A percentile compares a stretch with the other conserved stretches of the same genome.
These are phyloP conservation scores for Idaea straminata DNA, from an alignment of 2,888 invertebrate species.

Conservation along the genomic window DNA sequence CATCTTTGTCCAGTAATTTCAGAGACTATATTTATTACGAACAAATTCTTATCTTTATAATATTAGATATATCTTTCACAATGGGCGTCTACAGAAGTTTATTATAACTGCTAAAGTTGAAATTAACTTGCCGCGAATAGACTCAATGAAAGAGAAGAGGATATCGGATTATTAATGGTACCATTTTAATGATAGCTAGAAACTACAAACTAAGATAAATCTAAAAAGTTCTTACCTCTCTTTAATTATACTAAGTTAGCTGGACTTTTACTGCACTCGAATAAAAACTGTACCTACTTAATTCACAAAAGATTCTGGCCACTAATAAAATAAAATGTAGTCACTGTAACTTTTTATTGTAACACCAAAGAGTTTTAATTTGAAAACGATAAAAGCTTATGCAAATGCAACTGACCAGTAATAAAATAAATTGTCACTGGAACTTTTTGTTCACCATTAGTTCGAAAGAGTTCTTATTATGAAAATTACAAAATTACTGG, in stretches of 20 bases:
- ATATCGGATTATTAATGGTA: not conserved
- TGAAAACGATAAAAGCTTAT: not conserved
- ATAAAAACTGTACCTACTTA: not conserved
- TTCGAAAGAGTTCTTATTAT: too few relatives aligned
- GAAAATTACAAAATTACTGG: slow-evolving; percentile 4
- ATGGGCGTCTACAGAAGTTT: not conserved
- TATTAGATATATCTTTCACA: not conserved
- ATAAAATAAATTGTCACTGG: not conserved
- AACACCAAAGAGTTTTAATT: not conserved
- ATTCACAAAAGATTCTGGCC: slow-evolving; percentile 2
- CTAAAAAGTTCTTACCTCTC: not conserved
- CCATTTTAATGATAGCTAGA: not conserved
- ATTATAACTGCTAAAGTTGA: not conserved
- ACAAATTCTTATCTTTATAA: not conserved
- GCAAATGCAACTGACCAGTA: slow-evolving; percentile 6
- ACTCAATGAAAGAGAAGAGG: not conserved
- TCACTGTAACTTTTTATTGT: not conserved
- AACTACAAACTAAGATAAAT: slow-evolving; percentile 2
- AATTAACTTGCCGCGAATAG: not conserved
- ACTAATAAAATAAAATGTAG: not conserved
- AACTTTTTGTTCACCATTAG: slow-evolving; percentile 4
- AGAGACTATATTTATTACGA: too few relatives aligned
- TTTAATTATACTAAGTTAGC: not conserved
- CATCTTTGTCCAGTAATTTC: too few relatives aligned
- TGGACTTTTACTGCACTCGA: not conserved